Base-by-base conservation (phyloP, 2,113 vertebrate species). In the Petroica traversi region DNA sequence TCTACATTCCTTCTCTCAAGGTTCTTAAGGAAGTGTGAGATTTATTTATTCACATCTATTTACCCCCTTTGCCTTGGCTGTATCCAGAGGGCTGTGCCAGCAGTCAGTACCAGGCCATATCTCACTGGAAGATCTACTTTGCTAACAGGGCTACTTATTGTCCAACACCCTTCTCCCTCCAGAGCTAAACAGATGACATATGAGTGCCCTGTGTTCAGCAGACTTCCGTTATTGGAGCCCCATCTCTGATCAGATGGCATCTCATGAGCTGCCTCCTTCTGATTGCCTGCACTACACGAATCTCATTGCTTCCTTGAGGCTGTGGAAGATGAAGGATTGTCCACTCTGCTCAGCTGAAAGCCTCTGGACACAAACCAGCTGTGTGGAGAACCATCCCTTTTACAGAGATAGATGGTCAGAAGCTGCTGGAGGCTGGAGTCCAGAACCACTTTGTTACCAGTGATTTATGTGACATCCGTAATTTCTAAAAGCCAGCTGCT, bases 401-500 rank as follows among this genome's bases (percentile, higher is more conserved):
- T 94, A 90, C 81, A 38, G 63, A 96, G 95, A 94, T 90, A 61
- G 92, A 88, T 81, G 68, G 88, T 72, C 88, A 96, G 89, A 74
- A 94, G 85, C 68, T 95, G 88, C 75, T 86, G 62, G 79, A 83
- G 90, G 88, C 93, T 91, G 75, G 57, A 95, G 61, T 86, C 92
- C 94, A 94, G 95, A 96, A 81, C 82, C 88, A 78, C 92, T 94
- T 93, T 90, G 88, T 88, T 96, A 86, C 68, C 45, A 57, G 63
- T 94, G 90, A 97, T 96, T 97, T 96, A 97, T 93, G 76, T 75
- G 75, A 94, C 85, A 78, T 63, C 61, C 7, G 7, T 80, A 72
- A 94, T 96, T 93, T 96, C 82, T 94, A 71, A 96, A 95, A 96
- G 95, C 85, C 94, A 96, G 85, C 92, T 96, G 93, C 95, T 97